Evolutionary conservation across 2,888 invertebrate genomes (phyloP), one percentile per base, ranked within the genome.

Genomic region (Philaethria dido): DNA sequence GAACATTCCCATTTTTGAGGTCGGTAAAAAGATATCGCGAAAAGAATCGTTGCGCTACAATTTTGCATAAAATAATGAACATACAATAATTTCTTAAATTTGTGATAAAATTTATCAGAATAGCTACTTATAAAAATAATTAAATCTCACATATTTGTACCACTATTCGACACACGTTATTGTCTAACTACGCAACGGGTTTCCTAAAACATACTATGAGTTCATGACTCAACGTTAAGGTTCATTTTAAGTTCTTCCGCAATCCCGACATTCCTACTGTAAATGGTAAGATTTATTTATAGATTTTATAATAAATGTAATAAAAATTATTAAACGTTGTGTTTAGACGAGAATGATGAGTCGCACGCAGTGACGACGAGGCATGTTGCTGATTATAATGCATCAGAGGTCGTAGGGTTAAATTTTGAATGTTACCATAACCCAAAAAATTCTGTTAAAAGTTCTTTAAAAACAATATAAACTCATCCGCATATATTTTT

Each of bases 181-280:
- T 54, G 29, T 54, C 33, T 54, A n/a, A 45, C 33, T 44, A 45
- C n/a, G 63, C 29, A 36, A 47, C 55, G 54, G 54, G 20, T 54
- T 54, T 55, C 55, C 36, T 45, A 55, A 62, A 62, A 62, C 39
- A 9, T 2, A 39, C 4, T 62, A 50, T 16, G n/a, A 29, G 16
- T 47, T n/a, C 20, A n/a, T 64, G 63, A 64, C 55, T 64, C 63
- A 64, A 64, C 14, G 20, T 6, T 52, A 64, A 64, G 36, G 45
- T 55, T 36, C n/a, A 64, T 45, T 36, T 64, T 36, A 55, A 64
- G 33, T 55, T 55, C 33, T 64, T 64, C 63, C 63, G 63, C 55
- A 64, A 45, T 55, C 55, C 63, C 63, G 22, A 54, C 44, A 64
- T 64, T 64, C 63, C 57, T 57, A 55, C 54, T 36, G 33, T 55